Conservation (phyloP, 1,140 invertebrate species). For the Himalopsyche phryganea region DNA sequence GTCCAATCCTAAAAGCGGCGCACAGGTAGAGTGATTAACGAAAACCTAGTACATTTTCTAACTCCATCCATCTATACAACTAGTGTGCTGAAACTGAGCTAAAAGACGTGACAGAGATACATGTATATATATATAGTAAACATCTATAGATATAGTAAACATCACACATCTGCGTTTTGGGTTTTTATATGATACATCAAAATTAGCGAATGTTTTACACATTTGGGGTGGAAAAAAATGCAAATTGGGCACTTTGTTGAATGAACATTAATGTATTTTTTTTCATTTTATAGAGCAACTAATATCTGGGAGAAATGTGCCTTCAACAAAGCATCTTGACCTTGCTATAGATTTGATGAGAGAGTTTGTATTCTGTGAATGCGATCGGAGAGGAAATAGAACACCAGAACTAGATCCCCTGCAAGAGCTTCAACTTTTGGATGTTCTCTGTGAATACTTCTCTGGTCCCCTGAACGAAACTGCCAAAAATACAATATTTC, state of each 20-base stretch:
- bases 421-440: conserved; percentile 72
- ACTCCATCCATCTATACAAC: background rate
- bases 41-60: background rate
- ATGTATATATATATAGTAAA: too few species aligned
- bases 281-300: conserved; percentile 43
- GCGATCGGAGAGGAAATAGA: conserved; percentile 61
- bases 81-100: background rate
- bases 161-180: background rate
- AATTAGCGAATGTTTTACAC: background rate
- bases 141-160: too few species aligned
- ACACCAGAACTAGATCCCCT: conserved; percentile 56
- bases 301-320: conserved; percentile 42
- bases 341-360: conserved; percentile 72
- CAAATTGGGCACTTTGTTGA: too few species aligned
- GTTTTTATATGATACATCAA: background rate
- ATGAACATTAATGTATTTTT: background rate
- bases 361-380: conserved; percentile 78
- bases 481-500: conserved; percentile 74
- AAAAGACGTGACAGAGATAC: background rate
- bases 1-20: background rate
- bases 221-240: background rate
- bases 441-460: conserved; percentile 72
- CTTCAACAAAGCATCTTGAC: conserved; percentile 49
- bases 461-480: conserved; percentile 65
- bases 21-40: background rate